Evolutionary conservation across 2,113 vertebrate species (phyloP), one percentile per base, ranked within the genome.

Genomic region (Lasiurus cinereus): DNA sequence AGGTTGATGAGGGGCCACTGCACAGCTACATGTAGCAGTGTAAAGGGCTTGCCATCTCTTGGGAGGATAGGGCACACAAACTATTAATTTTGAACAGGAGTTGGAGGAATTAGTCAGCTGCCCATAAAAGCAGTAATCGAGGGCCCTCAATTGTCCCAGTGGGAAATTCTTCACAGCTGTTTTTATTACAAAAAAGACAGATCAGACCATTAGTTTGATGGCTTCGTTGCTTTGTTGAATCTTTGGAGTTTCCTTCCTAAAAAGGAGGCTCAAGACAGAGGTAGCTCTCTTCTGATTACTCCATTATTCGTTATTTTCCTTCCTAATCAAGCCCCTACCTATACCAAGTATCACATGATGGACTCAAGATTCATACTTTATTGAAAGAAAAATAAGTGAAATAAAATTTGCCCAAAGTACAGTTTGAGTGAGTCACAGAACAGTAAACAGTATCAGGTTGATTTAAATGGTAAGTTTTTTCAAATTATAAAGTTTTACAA

Each of bases 381-480:
- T 83, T 92, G 43, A 91, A 94, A 22, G 77, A 67, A 94, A 96
- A 88, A 92, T 56, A 82, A 92, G 36, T 36, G 52, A 90, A 89
- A 66, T 94, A 90, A 94, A 89, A 84, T 31, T 84, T 86, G 33
- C 67, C 12, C 33, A 9, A 88, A 95, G 72, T 12, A 69, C 15
- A 48, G 8, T 93, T 48, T 48, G 82, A 88, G 39, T 96, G 95
- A 96, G 79, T 94, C 82, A 96, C 29, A 74, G 78, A 94, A 94
- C 50, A 94, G 94, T 76, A 69, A 94, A 33, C 19, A 39, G 16
- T 66, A 59, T 48, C 29, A 62, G n/a, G 50, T 95, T 96, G 67
- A 92, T 79, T 94, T 88, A 90, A 93, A 88, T 74, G 39, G 88
- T 87, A 24, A 24, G 69, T 48, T 74, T 72, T 94, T 95, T 91